Evolutionary conservation across 2,113 vertebrate species (phyloP).

Genomic region (Phainopepla nitens): DNA sequence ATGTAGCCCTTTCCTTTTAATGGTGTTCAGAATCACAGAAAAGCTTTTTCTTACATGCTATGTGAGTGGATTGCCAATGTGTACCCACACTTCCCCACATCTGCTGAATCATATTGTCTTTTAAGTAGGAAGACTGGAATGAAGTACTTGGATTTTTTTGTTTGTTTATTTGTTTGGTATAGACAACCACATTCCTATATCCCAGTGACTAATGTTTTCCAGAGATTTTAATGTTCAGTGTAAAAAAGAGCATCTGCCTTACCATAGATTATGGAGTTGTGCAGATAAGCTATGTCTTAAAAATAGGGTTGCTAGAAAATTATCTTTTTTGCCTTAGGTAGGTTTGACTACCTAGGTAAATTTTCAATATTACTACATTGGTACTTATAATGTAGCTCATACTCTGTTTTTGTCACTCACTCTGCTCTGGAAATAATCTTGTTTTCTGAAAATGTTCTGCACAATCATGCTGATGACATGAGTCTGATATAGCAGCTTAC

Average conservation of each 20-base stretch:
- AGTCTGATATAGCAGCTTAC: not conserved
- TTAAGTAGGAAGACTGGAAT: not conserved
- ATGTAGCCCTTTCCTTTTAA: not conserved
- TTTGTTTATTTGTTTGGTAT: not conserved
- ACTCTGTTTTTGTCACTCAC: not conserved
- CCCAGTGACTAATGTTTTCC: not conserved
- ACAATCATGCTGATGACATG: not conserved
- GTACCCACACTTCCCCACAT: not conserved
- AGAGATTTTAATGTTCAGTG: not conserved
- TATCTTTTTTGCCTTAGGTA: not conserved
- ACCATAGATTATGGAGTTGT: not conserved
- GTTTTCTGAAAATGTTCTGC: not conserved
- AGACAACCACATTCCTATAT: not conserved
- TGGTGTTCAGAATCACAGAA: not conserved
- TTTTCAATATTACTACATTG: not conserved
- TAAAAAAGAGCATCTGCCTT: not conserved
- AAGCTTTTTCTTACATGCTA: not conserved
- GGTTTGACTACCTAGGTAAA: not conserved
- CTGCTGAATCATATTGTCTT: not conserved
- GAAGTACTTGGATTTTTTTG: not conserved
- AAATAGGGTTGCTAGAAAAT: not conserved
- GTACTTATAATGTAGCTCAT: not conserved
- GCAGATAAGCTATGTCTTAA: not conserved
- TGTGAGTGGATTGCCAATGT: not conserved
- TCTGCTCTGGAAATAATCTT: not conserved